A percentile compares a stretch with the other conserved stretches of the same genome.
Evolutionary conservation across 2,113 vertebrate genomes (phyloP).

Genomic region (Daboia siamensis): DNA sequence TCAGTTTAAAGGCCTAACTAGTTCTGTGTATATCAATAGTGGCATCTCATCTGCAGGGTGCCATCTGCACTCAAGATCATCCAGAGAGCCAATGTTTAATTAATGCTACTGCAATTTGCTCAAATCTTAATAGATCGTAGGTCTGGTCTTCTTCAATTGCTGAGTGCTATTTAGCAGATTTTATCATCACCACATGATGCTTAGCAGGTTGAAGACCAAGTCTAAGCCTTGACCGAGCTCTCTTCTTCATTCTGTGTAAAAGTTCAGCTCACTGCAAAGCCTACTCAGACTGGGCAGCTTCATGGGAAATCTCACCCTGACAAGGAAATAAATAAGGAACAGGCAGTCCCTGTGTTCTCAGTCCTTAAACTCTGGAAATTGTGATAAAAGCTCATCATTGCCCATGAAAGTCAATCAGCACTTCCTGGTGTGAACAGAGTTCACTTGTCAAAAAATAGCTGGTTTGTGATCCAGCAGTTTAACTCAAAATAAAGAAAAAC

Average conservation of each 20-base stretch:
- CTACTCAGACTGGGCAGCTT: constrained; percentile 32
- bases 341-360: constrained; percentile 7
- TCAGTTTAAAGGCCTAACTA: constrained; percentile 62
- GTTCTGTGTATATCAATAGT: constrained; percentile 60
- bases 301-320: constrained; percentile 41
- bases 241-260: constrained; percentile 21
- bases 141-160: constrained; percentile 55
- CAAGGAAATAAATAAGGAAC: constrained; percentile 47
- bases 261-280: constrained; percentile 33
- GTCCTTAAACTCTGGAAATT: constrained; percentile 14
- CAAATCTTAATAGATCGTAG: constrained; percentile 57
- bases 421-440: neutral
- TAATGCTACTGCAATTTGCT: constrained; percentile 64
- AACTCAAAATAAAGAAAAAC: neutral
- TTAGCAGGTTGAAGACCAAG: constrained; percentile 22
- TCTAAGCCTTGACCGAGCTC: constrained; percentile 10
- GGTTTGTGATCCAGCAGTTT: no score
- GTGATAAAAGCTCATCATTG: neutral
- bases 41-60: constrained; percentile 64
- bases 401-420: neutral
- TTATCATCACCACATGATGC: constrained; percentile 25
- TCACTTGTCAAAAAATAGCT: neutral
- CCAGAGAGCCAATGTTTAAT: constrained; percentile 63
- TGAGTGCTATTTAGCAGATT: constrained; percentile 38
- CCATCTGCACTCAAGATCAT: constrained; percentile 63